Evolutionary conservation across 2,888 invertebrate genomes (phyloP), one percentile per base, ranked within the genome.

Genomic region (Criorhina ranunculi): DNA sequence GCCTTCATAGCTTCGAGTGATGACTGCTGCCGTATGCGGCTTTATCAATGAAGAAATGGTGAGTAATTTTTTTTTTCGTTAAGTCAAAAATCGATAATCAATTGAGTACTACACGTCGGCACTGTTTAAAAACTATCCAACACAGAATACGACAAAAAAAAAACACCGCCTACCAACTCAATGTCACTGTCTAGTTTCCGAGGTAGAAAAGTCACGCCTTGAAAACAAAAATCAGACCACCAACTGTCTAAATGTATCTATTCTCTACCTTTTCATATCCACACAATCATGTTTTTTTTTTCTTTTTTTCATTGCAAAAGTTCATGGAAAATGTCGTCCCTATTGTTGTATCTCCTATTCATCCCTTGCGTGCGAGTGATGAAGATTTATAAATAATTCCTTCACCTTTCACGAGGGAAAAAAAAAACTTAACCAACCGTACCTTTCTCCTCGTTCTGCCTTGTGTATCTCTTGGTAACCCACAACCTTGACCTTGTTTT

Each of bases 181-280:
- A 24, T 24, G 2, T 4, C 24, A 24, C 24, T 24, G 24, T 24
- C 24, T 24, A 24, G 24, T 24, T 1, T 24, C 24, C 24, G 4
- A 24, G 24, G 24, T 24, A 12, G 2, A 6, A 15, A 42, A 42
- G 42, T 42, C 42, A 42, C 42, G 15, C 42, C 42, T 42, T 15
- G 12, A 42, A 42, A 24, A 24, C 24, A 37, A 42, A n/a, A 42
- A 42, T 42, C 42, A 42, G 42, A 42, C 42, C 42, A 42, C 42
- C 42, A 42, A 12, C 42, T 42, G 42, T 40, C 40, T 24, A 24
- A 3, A 24, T 24, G 24, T 24, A 3, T 4, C 24, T 24, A 24
- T 24, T 24, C 4, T 40, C 42, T 42, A 12, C 42, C 40, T 15
- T 15, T 15, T 42, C n/a, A 42, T 6, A 42, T 24, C 24, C 24